Evolutionary conservation across 2,888 invertebrate species (phyloP).

Genomic region (Chouioia cunea): DNA sequence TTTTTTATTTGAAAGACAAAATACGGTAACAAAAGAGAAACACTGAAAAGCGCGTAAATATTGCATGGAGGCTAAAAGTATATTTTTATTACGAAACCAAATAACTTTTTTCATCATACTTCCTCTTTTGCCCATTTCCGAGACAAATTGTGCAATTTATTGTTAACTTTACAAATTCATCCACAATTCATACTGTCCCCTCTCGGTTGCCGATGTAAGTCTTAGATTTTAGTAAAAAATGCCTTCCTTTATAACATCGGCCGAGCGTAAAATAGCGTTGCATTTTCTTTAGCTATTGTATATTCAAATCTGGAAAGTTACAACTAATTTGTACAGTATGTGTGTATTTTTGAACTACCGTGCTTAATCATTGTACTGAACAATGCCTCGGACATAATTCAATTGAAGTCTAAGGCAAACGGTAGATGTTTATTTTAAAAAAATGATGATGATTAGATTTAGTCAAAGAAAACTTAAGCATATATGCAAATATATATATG

Average conservation of each 20-base stretch:
- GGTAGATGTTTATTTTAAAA: slow-evolving; percentile 39
- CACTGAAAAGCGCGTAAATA: neutral
- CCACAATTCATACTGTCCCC: slow-evolving; percentile 23
- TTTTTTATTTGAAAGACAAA: slow-evolving; percentile 14
- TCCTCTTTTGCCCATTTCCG: slow-evolving; percentile 17
- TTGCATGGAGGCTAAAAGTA: slow-evolving; percentile 17
- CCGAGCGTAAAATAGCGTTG: slow-evolving; percentile 53
- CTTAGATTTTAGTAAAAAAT: slow-evolving; percentile 45
- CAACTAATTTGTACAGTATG: slow-evolving; percentile 41
- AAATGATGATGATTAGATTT: slow-evolving; percentile 30
- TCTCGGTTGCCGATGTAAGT: neutral
- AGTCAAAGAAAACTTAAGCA: slow-evolving; percentile 34
- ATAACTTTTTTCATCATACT: slow-evolving; percentile 20
- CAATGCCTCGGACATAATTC: slow-evolving; percentile 19
- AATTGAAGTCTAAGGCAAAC: slow-evolving; percentile 17
- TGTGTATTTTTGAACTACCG: slow-evolving; percentile 22
- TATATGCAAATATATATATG: slow-evolving; percentile 30
- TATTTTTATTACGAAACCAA: slow-evolving; percentile 30
- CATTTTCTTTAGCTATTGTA: slow-evolving; percentile 54
- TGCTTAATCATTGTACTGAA: slow-evolving; percentile 4
- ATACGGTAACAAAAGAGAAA: slow-evolving; percentile 8
- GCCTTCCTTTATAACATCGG: slow-evolving; percentile 54
- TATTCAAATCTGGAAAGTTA: slow-evolving; percentile 32
- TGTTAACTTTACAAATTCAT: slow-evolving; percentile 20
- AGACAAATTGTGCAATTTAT: slow-evolving; percentile 52